Conservation (phyloP, 2,888 invertebrate species). For the Sclerodermus sp. region DNA sequence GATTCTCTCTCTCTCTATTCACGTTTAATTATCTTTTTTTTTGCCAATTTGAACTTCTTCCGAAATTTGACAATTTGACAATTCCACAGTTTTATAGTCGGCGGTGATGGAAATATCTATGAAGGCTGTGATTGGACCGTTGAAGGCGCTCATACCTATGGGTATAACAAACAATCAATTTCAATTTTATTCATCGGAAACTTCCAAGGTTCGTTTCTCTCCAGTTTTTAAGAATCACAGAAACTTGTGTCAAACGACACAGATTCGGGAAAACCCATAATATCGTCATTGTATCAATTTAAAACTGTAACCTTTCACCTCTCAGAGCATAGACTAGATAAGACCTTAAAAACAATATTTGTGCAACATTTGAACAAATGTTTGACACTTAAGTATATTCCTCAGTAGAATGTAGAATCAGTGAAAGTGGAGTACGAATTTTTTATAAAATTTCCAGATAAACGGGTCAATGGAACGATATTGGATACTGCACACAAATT, state of each 20-base stretch:
- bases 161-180: conserved; percentile 65
- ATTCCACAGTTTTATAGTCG: conserved; percentile 67
- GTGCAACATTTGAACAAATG: too few species aligned
- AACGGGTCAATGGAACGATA: conserved; percentile 28
- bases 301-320: too few species aligned
- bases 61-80: neutral
- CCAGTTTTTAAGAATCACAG: too few species aligned
- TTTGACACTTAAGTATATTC: too few species aligned
- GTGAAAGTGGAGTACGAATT: too few species aligned
- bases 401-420: neutral
- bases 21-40: neutral
- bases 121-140: conserved; percentile 69
- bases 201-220: conserved; percentile 31
- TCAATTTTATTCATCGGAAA: conserved; percentile 66
- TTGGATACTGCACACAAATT: conserved; percentile 37
- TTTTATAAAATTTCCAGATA: conserved; percentile 17
- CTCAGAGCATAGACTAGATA: too few species aligned
- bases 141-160: conserved; percentile 64
- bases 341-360: too few species aligned
- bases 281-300: too few species aligned
- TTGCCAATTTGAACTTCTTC: neutral
- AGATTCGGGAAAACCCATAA: too few species aligned
- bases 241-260: too few species aligned
- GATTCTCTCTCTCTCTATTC: too few species aligned
- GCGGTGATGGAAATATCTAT: conserved; percentile 68